A percentile compares a stretch with the other conserved stretches of the same genome.
phyloP scores from a whole-genome alignment of 2,888 invertebrate genomes.

The Phorcus lineatus region DNA sequence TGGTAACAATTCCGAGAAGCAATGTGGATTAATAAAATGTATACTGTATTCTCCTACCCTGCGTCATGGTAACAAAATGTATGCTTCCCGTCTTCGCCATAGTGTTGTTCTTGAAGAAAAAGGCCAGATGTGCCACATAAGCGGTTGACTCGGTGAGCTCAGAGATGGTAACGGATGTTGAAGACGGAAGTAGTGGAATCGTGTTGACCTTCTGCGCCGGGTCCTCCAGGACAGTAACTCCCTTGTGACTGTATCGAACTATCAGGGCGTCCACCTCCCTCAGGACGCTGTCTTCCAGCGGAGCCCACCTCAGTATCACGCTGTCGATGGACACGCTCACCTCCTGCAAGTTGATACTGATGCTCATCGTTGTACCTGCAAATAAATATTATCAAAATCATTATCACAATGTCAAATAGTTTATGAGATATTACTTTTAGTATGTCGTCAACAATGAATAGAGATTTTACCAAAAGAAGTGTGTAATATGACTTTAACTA shows the following conservation, averaged over 20 bases:
- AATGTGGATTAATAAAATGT: too few relatives aligned
- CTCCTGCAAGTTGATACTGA: constrained; percentile 9
- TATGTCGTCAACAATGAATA: too few relatives aligned
- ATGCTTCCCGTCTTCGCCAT: constrained; percentile 14
- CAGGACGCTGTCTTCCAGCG: not conserved
- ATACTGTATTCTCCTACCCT: not conserved
- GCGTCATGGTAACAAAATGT: constrained; percentile 19
- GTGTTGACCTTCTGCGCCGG: not conserved
- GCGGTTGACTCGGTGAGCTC: not conserved
- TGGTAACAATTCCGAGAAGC: too few relatives aligned
- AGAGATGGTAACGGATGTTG: not conserved
- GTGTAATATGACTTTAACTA: too few relatives aligned
- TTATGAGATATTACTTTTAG: too few relatives aligned
- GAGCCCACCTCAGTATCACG: constrained; percentile 15
- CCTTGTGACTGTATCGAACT: not conserved
- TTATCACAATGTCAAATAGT: too few relatives aligned
- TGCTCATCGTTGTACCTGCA: not conserved
- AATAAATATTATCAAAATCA: not conserved
- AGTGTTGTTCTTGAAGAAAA: constrained; percentile 26
- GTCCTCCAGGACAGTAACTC: not conserved
- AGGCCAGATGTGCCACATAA: constrained; percentile 2
- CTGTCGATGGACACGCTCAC: not conserved
- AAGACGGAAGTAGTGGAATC: not conserved
- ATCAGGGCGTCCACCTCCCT: not conserved
- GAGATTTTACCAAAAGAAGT: too few relatives aligned